Conservation (phyloP, 2,113 vertebrate genomes). For the Elaphurus davidianus region DNA sequence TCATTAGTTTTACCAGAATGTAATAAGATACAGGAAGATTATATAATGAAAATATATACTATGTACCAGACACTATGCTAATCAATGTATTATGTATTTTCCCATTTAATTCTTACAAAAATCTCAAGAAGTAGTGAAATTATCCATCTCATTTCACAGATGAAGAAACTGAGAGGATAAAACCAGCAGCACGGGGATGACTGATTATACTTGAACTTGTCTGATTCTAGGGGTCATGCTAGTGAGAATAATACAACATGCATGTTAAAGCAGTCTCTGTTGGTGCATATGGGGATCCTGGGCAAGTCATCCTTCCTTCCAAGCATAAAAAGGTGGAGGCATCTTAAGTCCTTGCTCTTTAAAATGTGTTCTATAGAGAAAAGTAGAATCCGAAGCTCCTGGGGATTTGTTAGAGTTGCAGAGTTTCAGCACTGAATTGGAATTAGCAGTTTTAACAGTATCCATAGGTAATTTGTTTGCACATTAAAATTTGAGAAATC, state of each 20-base stretch:
- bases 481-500: background rate
- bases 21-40: background rate
- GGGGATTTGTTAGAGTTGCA: background rate
- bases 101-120: background rate
- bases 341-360: background rate
- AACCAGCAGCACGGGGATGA: background rate
- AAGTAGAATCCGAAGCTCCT: background rate
- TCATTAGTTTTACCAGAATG: background rate
- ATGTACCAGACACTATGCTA: background rate
- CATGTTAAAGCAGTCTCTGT: background rate
- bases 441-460: background rate
- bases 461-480: background rate
- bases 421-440: background rate
- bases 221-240: background rate
- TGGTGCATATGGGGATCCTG: background rate
- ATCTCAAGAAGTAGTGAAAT: background rate
- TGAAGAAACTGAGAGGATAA: background rate
- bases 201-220: background rate
- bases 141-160: background rate
- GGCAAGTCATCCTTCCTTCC: background rate
- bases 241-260: background rate
- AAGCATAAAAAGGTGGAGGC: rapidly evolving
- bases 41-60: background rate
- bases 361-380: background rate
- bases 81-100: background rate